These are phyloP conservation scores for Trididemnum clinides DNA, from an alignment of 23 tunicate genomes.

Conservation along the genomic window DNA sequence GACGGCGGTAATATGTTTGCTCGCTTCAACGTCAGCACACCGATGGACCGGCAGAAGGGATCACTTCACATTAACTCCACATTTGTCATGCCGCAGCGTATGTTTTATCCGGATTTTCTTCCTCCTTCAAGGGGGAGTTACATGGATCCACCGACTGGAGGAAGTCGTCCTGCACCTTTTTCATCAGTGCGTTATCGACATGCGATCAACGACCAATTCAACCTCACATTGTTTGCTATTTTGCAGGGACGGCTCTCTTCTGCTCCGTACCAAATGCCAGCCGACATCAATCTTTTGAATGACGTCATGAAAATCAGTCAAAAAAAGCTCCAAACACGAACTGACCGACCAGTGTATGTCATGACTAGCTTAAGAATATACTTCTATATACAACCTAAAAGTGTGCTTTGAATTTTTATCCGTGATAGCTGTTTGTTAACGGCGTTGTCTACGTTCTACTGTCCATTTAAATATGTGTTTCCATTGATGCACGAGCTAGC, in stretches of 20 bases:
- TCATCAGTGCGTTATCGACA: constrained; percentile 1
- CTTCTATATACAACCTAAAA: too few relatives aligned
- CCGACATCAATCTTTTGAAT: constrained; percentile 57
- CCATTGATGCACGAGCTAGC: neutral
- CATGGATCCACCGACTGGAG: constrained; percentile 24
- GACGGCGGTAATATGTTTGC: too few relatives aligned
- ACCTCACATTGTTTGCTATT: too few relatives aligned
- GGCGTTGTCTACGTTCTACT: too few relatives aligned
- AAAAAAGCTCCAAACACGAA: constrained; percentile 76
- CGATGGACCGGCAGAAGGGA: constrained; percentile 1
- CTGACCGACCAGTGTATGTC: constrained; percentile 4
- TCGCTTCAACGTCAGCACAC: too few relatives aligned
- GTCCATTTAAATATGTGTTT: too few relatives aligned
- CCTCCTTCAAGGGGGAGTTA: constrained; percentile 79
- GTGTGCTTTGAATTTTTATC: too few relatives aligned
- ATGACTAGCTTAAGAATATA: neutral
- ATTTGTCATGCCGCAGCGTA: neutral
- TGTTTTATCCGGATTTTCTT: constrained; percentile 40
- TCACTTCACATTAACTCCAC: neutral
- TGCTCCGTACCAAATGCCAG: constrained; percentile 42
- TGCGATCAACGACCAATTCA: too few relatives aligned
- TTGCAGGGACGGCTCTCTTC: constrained; percentile 56
- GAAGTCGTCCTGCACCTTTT: neutral
- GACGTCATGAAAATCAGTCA: constrained; percentile 89
- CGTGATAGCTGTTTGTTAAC: too few relatives aligned